These are phyloP conservation scores for Bolborhynchus lineola DNA, from an alignment of 2,113 vertebrate genomes.

Conservation along the genomic window DNA sequence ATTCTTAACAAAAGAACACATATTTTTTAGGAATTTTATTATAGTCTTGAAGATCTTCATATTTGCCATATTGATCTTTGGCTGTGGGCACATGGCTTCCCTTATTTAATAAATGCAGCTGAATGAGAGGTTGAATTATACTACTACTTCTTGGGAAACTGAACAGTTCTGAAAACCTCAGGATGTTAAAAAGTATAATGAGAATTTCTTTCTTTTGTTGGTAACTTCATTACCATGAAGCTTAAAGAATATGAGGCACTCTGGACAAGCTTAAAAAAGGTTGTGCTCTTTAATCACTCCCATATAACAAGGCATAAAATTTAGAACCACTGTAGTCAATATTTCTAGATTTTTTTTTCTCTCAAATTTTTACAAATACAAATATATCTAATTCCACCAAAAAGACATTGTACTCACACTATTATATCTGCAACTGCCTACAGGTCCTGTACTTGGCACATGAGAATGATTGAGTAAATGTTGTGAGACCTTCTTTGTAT, in stretches of 20 bases:
- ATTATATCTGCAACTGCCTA: background rate
- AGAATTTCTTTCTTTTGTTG: background rate
- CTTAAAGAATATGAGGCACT: background rate
- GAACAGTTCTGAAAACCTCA: background rate
- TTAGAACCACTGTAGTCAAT: background rate
- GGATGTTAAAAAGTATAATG: background rate
- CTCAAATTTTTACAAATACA: background rate
- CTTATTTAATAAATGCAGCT: background rate
- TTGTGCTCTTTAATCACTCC: background rate
- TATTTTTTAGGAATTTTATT: background rate
- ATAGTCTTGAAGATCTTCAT: background rate
- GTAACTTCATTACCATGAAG: background rate
- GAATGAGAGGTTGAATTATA: background rate
- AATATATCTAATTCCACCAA: background rate
- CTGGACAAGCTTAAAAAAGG: background rate
- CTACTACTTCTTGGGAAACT: background rate
- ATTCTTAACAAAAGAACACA: background rate
- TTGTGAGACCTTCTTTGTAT: background rate
- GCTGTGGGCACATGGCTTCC: background rate
- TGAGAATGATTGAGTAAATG: background rate
- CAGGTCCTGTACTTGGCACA: background rate
- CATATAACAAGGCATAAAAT: background rate
- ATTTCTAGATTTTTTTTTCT: background rate
- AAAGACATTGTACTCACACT: background rate
- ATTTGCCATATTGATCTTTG: background rate